phyloP scores from a whole-genome alignment of 2,797 vertebrate genomes.

The Oreonectes daqikongensis region DNA sequence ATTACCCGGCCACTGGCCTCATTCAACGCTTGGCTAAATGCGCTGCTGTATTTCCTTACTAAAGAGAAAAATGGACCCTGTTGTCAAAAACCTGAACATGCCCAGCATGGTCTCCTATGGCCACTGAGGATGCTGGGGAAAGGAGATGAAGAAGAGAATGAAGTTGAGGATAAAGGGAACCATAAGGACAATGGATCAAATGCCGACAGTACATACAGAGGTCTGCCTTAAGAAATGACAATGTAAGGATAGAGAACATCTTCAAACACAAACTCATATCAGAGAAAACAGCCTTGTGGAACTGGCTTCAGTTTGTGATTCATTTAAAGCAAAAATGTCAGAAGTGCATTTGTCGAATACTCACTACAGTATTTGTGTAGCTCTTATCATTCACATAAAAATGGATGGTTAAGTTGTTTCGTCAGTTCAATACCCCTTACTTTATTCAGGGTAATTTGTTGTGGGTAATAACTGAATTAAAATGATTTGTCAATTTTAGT shows the following conservation, averaged over 20 bases:
- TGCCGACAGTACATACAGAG: constrained; percentile 60
- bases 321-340: neutral
- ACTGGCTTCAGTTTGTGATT: neutral
- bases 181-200: constrained; percentile 75
- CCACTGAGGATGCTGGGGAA: constrained; percentile 75
- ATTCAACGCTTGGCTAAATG: constrained; percentile 84
- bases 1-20: constrained; percentile 82
- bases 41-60: constrained; percentile 82
- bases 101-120: constrained; percentile 70
- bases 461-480: neutral
- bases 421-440: neutral
- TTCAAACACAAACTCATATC: neutral
- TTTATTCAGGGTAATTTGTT: constrained; percentile 9
- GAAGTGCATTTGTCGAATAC: neutral
- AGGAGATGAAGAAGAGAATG: constrained; percentile 70
- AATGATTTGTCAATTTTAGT: neutral
- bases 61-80: constrained; percentile 79
- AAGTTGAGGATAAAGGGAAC: constrained; percentile 65
- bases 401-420: too few species aligned
- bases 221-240: constrained; percentile 47
- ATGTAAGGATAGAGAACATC: neutral
- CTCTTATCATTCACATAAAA: too few species aligned
- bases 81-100: constrained; percentile 64
- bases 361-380: too few species aligned
- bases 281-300: neutral